A percentile compares a stretch with the other conserved stretches of the same genome.
These are phyloP conservation scores for Noturus placidus DNA, from an alignment of 2,113 vertebrate species.

Conservation along the genomic window DNA sequence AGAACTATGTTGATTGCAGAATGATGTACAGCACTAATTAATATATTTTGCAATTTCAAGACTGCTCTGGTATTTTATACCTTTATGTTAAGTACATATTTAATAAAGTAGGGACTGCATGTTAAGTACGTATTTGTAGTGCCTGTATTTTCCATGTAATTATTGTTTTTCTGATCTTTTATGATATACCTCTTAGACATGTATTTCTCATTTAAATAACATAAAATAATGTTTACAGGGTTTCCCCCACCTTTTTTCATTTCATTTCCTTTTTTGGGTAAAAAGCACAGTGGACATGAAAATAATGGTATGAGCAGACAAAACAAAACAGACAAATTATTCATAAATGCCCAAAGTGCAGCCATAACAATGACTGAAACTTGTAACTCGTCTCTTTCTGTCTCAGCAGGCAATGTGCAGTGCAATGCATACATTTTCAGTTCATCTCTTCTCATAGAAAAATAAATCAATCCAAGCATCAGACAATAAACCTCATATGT, in stretches of 20 bases:
- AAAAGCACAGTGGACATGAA: neutral
- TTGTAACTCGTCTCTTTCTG: constrained; percentile 52
- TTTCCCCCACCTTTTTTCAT: neutral
- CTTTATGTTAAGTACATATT: neutral
- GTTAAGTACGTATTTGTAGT: neutral
- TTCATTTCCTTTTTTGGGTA: constrained; percentile 9
- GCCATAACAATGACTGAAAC: constrained; percentile 36
- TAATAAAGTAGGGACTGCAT: neutral
- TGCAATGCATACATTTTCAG: constrained; percentile 71
- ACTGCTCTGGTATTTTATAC: constrained; percentile 21
- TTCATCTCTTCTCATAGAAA: constrained; percentile 72
- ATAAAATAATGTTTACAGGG: neutral
- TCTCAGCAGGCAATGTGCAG: constrained; percentile 76
- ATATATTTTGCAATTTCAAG: neutral
- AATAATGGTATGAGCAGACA: constrained; percentile 5
- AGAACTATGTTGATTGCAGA: constrained; percentile 16
- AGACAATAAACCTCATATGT: constrained; percentile 73
- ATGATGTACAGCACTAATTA: neutral
- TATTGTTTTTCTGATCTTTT: neutral
- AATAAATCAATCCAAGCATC: constrained; percentile 78
- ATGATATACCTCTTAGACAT: neutral
- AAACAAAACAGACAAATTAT: constrained; percentile 29
- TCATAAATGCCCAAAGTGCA: constrained; percentile 47
- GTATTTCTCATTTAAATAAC: neutral
- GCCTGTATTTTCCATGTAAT: neutral